Evolutionary conservation across 1,140 invertebrate genomes (phyloP).

Genomic region (Cepaea nemoralis): DNA sequence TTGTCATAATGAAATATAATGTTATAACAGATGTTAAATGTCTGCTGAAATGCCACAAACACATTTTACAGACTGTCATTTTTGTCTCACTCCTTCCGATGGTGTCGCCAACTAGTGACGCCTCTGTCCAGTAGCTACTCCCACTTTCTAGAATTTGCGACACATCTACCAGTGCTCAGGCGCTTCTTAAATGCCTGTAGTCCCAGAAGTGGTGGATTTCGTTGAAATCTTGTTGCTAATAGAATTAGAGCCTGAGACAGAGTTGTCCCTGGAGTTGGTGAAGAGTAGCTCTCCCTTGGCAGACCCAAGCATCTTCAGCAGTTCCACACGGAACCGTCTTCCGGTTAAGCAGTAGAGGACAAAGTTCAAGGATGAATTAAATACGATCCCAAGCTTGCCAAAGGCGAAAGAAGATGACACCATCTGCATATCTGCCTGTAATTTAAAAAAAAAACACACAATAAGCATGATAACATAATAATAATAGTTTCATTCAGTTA

Average conservation of each 20-base stretch:
- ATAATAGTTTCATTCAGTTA: too few species aligned
- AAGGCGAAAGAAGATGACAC: conserved; percentile 49
- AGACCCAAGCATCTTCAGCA: conserved; percentile 63
- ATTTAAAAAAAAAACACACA: neutral
- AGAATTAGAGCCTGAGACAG: neutral
- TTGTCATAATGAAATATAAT: too few species aligned
- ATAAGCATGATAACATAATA: too few species aligned
- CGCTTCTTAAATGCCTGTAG: conserved; percentile 21
- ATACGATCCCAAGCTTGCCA: conserved; percentile 58
- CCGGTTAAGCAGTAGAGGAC: conserved; percentile 66
- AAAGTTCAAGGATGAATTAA: conserved; percentile 68
- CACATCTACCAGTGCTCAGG: too few species aligned
- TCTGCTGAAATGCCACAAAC: too few species aligned
- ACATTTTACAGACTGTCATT: too few species aligned
- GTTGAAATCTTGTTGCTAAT: neutral
- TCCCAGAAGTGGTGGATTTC: conserved; percentile 14
- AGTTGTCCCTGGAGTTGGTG: conserved; percentile 1
- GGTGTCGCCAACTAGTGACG: too few species aligned
- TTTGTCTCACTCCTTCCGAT: too few species aligned
- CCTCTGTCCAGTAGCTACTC: too few species aligned
- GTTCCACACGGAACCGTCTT: conserved; percentile 59
- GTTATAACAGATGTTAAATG: too few species aligned
- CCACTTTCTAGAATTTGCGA: too few species aligned
- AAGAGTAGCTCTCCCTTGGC: neutral
- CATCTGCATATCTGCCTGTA: conserved; percentile 8